A percentile compares a stretch with the other conserved stretches of the same genome.
Conservation (phyloP, 2,113 vertebrate genomes). For the Caranx ignobilis region DNA sequence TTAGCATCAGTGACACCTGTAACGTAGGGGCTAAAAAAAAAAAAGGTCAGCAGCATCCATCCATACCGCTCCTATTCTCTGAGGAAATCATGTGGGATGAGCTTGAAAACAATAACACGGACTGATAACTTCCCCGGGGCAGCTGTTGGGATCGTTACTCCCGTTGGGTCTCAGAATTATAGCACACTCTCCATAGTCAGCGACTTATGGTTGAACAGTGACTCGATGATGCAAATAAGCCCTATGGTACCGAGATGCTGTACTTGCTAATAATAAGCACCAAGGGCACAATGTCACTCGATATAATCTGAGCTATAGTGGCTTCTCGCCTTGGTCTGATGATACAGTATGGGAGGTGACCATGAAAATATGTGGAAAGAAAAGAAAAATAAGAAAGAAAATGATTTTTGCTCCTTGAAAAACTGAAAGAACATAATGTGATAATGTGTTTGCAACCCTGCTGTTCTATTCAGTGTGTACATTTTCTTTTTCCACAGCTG, state of each 20-base stretch:
- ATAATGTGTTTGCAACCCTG: not conserved
- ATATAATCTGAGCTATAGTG: conserved; percentile 10
- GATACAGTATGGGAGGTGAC: conserved; percentile 17
- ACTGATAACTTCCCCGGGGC: conserved; percentile 70
- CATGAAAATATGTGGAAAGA: conserved; percentile 11
- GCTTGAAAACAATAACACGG: conserved; percentile 74
- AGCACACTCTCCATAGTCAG: conserved; percentile 64
- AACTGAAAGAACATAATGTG: not conserved
- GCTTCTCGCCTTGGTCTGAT: conserved; percentile 10
- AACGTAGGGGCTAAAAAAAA: conserved; percentile 59
- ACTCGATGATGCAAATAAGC: conserved; percentile 69
- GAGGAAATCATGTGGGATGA: conserved; percentile 66
- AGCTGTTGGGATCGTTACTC: conserved; percentile 65
- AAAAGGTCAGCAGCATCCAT: conserved; percentile 70
- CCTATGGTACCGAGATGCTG: conserved; percentile 48
- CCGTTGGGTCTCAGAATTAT: conserved; percentile 66
- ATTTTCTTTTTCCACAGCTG: conserved; percentile 3
- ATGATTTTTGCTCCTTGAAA: not conserved
- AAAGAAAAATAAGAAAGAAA: not conserved
- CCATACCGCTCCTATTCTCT: conserved; percentile 54
- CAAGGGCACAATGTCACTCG: conserved; percentile 70
- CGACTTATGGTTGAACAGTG: conserved; percentile 54
- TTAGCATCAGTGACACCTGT: conserved; percentile 59
- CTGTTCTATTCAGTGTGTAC: not conserved
- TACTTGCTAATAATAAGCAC: conserved; percentile 47